Percentiles rank a stretch among this genome's conserved stretches.
phyloP scores from a whole-genome alignment of 2,113 vertebrate species.

The Gnathonemus echidnorhynchus region DNA sequence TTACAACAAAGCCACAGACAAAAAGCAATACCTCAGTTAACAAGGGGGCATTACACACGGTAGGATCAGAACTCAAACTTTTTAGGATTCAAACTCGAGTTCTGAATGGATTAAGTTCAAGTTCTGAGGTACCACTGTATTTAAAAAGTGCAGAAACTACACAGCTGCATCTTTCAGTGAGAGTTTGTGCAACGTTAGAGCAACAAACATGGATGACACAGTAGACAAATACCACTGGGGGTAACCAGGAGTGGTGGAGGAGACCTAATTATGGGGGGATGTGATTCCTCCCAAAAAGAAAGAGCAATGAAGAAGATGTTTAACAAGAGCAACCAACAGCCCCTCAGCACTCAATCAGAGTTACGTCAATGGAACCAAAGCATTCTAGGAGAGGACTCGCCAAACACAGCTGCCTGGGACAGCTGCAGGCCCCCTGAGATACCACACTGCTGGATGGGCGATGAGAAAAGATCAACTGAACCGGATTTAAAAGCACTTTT shows the following conservation, averaged over 20 bases:
- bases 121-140: too few species aligned
- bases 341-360: background rate
- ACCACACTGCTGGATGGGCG: background rate
- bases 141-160: too few species aligned
- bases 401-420: background rate
- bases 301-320: background rate
- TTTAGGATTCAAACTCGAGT: too few species aligned
- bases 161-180: too few species aligned
- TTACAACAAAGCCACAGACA: too few species aligned
- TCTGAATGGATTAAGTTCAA: too few species aligned
- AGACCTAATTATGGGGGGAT: background rate
- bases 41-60: too few species aligned
- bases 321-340: background rate
- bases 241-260: background rate
- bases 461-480: background rate
- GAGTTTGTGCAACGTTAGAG: too few species aligned
- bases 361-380: background rate
- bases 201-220: too few species aligned
- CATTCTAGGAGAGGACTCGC: background rate
- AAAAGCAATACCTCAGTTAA: too few species aligned
- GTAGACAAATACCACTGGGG: background rate
- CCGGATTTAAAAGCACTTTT: background rate
- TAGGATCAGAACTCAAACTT: too few species aligned
- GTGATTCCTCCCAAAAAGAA: background rate
- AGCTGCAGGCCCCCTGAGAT: background rate